phyloP scores from a whole-genome alignment of 2,113 vertebrate species.

The Heterotis niloticus region DNA sequence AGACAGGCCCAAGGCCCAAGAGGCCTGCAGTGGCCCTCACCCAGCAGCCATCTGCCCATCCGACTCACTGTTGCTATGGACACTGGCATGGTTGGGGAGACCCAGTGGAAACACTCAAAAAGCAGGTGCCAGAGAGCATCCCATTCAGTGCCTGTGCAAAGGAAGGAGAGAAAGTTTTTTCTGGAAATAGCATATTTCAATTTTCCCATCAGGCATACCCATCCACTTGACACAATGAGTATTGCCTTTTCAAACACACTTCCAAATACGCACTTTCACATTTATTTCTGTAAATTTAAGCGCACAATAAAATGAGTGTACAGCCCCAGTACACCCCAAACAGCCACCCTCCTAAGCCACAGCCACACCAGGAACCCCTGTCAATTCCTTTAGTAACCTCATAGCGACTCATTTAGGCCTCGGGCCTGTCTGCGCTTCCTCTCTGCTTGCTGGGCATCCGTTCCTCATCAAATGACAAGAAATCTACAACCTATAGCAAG shows the following conservation, averaged over 20 bases:
- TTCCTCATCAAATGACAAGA: not conserved
- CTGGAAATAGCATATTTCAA: not conserved
- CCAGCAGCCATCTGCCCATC: conserved; percentile 20
- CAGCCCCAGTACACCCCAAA: not conserved
- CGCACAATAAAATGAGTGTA: not conserved
- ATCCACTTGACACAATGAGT: not conserved
- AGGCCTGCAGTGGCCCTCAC: not conserved
- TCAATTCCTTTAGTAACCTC: not conserved
- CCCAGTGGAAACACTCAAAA: conserved; percentile 6
- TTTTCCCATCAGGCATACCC: not conserved
- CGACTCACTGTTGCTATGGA: conserved; percentile 19
- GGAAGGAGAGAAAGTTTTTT: not conserved
- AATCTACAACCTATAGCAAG: not conserved
- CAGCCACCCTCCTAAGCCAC: no score
- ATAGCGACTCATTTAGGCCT: not conserved
- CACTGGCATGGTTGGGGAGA: conserved; percentile 19
- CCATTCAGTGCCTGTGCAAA: not conserved
- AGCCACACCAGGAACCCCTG: not conserved
- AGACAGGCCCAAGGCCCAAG: conserved; percentile 11
- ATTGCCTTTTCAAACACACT: not conserved
- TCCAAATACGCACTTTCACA: not conserved
- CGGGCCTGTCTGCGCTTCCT: not conserved
- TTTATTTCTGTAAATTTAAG: not conserved
- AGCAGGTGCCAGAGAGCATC: not conserved
- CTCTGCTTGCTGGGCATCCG: not conserved